phyloP scores from a whole-genome alignment of 2,113 vertebrate species.

The Myotis lucifugus region DNA sequence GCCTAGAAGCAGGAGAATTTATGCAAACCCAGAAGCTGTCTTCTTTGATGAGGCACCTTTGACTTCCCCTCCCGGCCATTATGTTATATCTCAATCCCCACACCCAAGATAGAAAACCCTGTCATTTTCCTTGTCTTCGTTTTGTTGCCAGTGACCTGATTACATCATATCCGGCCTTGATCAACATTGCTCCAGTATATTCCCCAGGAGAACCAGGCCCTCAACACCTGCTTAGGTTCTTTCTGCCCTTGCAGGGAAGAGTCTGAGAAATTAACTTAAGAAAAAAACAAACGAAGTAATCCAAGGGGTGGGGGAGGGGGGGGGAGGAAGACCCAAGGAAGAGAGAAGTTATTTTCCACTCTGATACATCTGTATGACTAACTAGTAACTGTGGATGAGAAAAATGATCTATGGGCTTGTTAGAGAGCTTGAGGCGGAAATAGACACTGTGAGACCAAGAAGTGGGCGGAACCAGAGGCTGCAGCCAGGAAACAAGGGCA shows the following conservation, averaged over 20 bases:
- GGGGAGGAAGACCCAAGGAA: neutral
- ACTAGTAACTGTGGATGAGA: neutral
- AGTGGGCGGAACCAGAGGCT: constrained; percentile 52
- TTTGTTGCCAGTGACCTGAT: constrained; percentile 52
- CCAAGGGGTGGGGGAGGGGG: neutral
- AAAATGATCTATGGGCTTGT: neutral
- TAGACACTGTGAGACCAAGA: constrained; percentile 57
- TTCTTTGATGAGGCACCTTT: neutral
- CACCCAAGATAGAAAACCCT: neutral
- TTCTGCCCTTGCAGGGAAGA: constrained; percentile 44
- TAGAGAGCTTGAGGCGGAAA: constrained; percentile 7
- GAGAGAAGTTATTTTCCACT: constrained; percentile 27
- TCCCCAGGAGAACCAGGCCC: neutral
- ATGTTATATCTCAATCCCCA: neutral
- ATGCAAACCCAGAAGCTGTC: neutral
- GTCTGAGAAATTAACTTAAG: neutral
- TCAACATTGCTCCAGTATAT: accelerated
- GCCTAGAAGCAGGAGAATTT: neutral
- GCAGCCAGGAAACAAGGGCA: constrained; percentile 72
- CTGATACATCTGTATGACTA: neutral
- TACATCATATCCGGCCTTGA: constrained; percentile 62
- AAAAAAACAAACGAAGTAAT: neutral
- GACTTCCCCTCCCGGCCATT: neutral
- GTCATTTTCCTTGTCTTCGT: neutral
- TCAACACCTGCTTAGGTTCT: constrained; percentile 65